phyloP scores from a whole-genome alignment of 2,888 invertebrate species.

The Ormyrus pomaceus region DNA sequence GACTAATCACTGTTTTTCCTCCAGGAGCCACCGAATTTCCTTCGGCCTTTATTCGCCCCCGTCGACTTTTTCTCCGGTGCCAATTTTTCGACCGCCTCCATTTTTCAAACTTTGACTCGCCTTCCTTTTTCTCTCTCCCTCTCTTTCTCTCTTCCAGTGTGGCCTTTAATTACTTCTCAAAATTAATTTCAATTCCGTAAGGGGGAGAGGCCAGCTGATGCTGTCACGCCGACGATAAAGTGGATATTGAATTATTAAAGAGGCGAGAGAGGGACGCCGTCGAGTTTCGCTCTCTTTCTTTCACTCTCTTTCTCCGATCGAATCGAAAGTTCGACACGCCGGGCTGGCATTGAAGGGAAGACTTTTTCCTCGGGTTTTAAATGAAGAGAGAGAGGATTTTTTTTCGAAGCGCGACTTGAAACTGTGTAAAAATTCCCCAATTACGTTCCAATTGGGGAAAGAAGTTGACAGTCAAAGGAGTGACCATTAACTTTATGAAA shows the following conservation, averaged over 20 bases:
- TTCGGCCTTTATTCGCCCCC: background rate
- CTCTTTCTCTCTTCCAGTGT: background rate
- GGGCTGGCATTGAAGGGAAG: background rate
- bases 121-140: background rate
- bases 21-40: background rate
- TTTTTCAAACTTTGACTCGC: constrained; percentile 43
- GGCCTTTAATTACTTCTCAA: constrained; percentile 45
- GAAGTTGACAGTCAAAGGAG: too few species aligned
- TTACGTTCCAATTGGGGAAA: too few species aligned
- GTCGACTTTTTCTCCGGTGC: constrained; percentile 29
- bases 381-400: background rate
- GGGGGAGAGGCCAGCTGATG: background rate
- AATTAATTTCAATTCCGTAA: constrained; percentile 45
- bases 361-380: background rate
- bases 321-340: constrained; percentile 3
- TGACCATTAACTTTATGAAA: background rate
- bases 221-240: constrained; percentile 41
- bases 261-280: constrained; percentile 14
- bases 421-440: too few species aligned
- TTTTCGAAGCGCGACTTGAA: background rate
- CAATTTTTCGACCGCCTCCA: constrained; percentile 35
- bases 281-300: constrained; percentile 22
- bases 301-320: constrained; percentile 26
- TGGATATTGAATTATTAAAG: constrained; percentile 51
- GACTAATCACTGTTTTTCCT: background rate